Base-by-base conservation (phyloP, 2,797 vertebrate species). In the Gallinago stenura region DNA sequence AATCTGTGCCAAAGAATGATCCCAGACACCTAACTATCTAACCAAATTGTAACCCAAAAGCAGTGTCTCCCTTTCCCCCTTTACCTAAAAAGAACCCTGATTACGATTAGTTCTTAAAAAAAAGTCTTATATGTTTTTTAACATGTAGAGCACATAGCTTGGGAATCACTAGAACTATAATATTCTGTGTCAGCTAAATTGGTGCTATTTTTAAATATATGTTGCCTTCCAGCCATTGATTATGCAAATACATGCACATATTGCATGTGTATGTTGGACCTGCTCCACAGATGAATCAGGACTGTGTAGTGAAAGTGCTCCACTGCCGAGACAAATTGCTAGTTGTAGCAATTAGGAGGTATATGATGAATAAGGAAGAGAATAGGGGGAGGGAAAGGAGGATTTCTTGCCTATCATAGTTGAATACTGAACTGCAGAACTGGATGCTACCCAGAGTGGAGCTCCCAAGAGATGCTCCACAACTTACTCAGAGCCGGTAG, bases 101-200 rank as follows among this genome's bases (percentile, higher is more conserved):
- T 68, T 57, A 19, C 15, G 71, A 13, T 33, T 54, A 37, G 18
- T 22, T 60, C 46, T 81, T 56, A 6, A 58, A 60, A 60, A 81
- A 81, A 68, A 8, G 17, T 15, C 0, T 3, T 7, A 5, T 0
- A 0, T 41, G 3, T 6, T 72, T 61, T 68, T 61, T 57, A 72
- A 39, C 1, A 5, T 24, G 7, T 46, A 1, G 33, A 70, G 26
- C 17, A 69, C 10, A 39, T 14, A 81, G 6, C 10, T 72, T 54
- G 30, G 31, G 66, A 73, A 64, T 66, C 24, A n/a, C 20, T n/a
- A 12, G 65, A 78, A 21, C 15, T n/a, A 5, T 22, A 2, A 9
- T 70, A 57, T 71, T 84, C 54, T 76, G 25, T 82, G 66, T 24
- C 33, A 76, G 33, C 12, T 7, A 10, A 84, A 56, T 45, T 35